phyloP scores from a whole-genome alignment of 2,888 invertebrate species.

The Nomada fabriciana region DNA sequence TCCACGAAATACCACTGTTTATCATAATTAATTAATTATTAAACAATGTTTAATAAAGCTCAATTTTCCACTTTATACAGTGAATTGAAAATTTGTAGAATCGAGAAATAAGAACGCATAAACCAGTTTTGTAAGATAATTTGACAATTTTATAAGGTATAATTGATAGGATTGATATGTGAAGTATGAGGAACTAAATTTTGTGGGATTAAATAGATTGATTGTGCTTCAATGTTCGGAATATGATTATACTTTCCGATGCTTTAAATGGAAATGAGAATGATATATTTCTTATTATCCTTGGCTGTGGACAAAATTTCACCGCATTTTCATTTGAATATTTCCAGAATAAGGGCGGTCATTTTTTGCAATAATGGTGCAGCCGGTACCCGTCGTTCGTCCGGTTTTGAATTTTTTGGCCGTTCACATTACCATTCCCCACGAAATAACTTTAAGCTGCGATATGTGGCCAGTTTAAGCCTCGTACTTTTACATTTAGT shows the following conservation, averaged over 20 bases:
- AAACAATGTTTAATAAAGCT: too few relatives aligned
- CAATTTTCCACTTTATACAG: too few relatives aligned
- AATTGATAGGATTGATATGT: background rate
- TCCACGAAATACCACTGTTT: too few relatives aligned
- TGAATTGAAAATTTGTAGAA: too few relatives aligned
- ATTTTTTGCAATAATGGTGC: background rate
- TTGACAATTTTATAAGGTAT: background rate
- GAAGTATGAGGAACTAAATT: background rate
- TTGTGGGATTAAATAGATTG: background rate
- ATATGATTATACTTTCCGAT: background rate
- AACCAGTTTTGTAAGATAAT: too few relatives aligned
- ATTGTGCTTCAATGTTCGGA: background rate
- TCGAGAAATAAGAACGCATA: too few relatives aligned
- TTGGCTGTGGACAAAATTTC: background rate
- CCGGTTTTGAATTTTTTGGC: background rate
- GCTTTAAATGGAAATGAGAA: background rate
- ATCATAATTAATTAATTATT: too few relatives aligned
- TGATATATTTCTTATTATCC: background rate
- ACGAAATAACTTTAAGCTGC: background rate
- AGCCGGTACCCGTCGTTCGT: background rate
- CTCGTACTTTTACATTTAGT: too few relatives aligned
- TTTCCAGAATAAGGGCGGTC: background rate
- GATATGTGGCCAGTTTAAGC: background rate
- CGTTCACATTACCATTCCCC: constrained; percentile 6
- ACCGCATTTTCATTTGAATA: background rate